These are phyloP conservation scores for Girardia tigrina DNA, from an alignment of 2,888 invertebrate genomes.

Conservation along the genomic window DNA sequence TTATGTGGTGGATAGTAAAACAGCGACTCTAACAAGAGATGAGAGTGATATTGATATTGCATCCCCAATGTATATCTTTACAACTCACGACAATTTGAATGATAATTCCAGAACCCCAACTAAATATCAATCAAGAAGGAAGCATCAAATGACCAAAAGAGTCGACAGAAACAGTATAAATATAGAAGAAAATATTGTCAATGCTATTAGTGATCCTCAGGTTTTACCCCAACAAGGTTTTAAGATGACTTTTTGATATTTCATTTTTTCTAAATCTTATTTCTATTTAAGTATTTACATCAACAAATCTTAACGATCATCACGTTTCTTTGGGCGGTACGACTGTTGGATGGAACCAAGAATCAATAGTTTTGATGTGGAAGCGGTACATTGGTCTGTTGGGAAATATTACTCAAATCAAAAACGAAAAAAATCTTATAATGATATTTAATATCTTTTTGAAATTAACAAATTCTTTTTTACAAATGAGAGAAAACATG, in stretches of 20 bases:
- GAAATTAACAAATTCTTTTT: background rate
- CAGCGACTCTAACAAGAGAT: background rate
- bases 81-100: background rate
- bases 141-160: background rate
- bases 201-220: background rate
- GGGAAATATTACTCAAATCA: constrained; percentile 1
- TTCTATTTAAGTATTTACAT: background rate
- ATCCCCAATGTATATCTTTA: background rate
- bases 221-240: background rate
- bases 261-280: background rate
- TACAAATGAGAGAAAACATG: constrained; percentile 23
- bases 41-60: background rate
- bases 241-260: background rate
- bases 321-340: background rate
- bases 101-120: background rate
- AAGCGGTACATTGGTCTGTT: background rate
- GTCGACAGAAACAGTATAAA: background rate
- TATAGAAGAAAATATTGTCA: background rate
- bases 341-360: background rate
- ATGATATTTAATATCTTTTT: background rate
- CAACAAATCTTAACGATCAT: background rate
- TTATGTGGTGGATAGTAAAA: background rate
- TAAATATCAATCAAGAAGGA: background rate
- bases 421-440: background rate
- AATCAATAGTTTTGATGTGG: background rate